Evolutionary conservation across 2,888 invertebrate genomes (phyloP).

Genomic region (Colletes collaris): DNA sequence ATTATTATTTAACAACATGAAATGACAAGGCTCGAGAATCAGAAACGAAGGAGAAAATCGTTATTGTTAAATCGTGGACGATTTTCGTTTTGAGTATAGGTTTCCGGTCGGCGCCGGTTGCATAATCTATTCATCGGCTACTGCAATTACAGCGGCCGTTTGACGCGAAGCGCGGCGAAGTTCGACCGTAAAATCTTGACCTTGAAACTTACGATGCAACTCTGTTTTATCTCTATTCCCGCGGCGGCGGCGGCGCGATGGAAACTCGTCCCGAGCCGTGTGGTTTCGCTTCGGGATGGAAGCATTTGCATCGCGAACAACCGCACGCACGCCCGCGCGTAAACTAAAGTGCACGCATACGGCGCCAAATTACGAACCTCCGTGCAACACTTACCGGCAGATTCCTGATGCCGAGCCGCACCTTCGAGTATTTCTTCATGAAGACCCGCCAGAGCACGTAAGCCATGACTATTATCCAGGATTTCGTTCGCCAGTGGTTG

Average conservation of each 20-base stretch:
- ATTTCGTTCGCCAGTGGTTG: neutral
- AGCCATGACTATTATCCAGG: conserved; percentile 82
- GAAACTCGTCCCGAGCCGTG: conserved; percentile 15
- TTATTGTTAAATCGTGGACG: neutral
- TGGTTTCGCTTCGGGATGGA: conserved; percentile 15
- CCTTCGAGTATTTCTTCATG: conserved; percentile 86
- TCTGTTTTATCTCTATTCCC: conserved; percentile 18
- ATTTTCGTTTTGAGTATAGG: conserved; percentile 23
- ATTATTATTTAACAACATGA: no score
- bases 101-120: conserved; percentile 38
- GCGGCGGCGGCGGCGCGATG: conserved; percentile 5
- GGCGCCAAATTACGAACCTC: conserved; percentile 42
- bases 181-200: conserved; percentile 50
- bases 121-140: conserved; percentile 52
- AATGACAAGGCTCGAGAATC: neutral
- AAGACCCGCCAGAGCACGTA: conserved; percentile 86
- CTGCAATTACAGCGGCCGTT: conserved; percentile 42
- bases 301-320: conserved; percentile 40
- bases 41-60: neutral
- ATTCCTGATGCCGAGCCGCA: conserved; percentile 84
- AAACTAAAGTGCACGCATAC: conserved; percentile 17
- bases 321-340: conserved; percentile 19
- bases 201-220: conserved; percentile 54
- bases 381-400: conserved; percentile 77
- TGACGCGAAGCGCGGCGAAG: conserved; percentile 43